Conservation (phyloP, 2,888 invertebrate genomes). For the Falcaria lacertinaria region DNA sequence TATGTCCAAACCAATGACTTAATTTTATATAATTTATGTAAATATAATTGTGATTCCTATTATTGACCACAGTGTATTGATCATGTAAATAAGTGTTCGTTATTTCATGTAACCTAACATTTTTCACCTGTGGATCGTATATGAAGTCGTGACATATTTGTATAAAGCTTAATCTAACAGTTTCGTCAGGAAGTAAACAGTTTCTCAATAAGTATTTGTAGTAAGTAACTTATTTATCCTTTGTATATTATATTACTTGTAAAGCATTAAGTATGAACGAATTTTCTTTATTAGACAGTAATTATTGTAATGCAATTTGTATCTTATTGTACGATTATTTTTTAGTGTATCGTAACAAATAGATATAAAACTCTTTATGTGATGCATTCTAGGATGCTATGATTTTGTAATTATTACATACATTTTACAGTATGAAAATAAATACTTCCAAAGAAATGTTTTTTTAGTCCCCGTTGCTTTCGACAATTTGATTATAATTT, state of each 20-base stretch:
- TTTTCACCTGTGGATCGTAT: too few species aligned
- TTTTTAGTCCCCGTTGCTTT: slow-evolving; percentile 4
- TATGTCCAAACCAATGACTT: too few species aligned
- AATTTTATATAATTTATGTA: too few species aligned
- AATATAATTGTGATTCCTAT: too few species aligned
- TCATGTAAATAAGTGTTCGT: too few species aligned
- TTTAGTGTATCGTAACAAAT: slow-evolving; percentile 26
- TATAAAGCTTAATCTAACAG: too few species aligned
- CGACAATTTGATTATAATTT: slow-evolving; percentile 23
- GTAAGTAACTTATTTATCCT: neutral
- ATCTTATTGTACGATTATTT: slow-evolving; percentile 4
- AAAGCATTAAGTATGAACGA: neutral
- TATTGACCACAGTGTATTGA: too few species aligned
- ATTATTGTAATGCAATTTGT: neutral
- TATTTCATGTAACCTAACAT: too few species aligned
- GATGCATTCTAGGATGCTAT: slow-evolving; percentile 45
- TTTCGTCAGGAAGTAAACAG: too few species aligned
- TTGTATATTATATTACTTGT: neutral
- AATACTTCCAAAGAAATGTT: slow-evolving; percentile 17
- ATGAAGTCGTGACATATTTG: too few species aligned
- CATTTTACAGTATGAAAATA: slow-evolving; percentile 42
- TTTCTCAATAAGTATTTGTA: neutral
- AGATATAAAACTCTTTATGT: slow-evolving; percentile 42
- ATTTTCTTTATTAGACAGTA: neutral
- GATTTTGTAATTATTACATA: slow-evolving; percentile 45